A percentile compares a stretch with the other conserved stretches of the same genome.
Conservation (phyloP, 2,113 vertebrate species). For the Urocynchramus pylzowi region DNA sequence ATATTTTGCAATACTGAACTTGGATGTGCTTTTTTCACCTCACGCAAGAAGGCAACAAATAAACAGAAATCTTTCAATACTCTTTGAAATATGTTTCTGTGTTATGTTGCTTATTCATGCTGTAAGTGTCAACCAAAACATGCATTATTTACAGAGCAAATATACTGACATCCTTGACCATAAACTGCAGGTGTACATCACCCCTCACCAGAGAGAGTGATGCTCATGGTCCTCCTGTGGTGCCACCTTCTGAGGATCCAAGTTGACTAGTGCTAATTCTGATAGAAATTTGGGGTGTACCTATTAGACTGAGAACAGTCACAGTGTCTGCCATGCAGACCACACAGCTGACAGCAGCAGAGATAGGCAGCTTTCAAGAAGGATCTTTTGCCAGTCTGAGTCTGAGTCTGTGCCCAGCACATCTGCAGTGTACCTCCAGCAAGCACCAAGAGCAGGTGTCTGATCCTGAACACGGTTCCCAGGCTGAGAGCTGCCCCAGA, state of each 20-base stretch:
- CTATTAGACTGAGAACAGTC: not conserved
- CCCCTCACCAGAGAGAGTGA: fast-evolving
- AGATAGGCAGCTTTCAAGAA: not conserved
- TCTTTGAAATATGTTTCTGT: not conserved
- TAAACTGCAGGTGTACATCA: not conserved
- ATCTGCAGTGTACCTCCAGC: not conserved
- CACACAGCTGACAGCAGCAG: not conserved
- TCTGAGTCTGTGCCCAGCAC: not conserved
- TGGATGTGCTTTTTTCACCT: not conserved
- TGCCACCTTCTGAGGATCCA: not conserved
- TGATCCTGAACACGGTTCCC: not conserved
- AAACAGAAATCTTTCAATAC: not conserved
- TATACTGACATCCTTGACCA: not conserved
- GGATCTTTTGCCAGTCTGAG: not conserved
- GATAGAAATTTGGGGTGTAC: not conserved
- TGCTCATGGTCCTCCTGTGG: not conserved
- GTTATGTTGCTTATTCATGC: not conserved
- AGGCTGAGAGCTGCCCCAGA: not conserved
- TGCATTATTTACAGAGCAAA: not conserved
- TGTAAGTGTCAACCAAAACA: not conserved
- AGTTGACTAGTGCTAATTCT: not conserved
- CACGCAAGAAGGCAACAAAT: not conserved
- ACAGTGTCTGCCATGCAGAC: not conserved
- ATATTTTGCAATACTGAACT: not conserved
- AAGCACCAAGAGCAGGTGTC: not conserved